These are phyloP conservation scores for Rhopilema esculentum DNA, from an alignment of 30 jellyfish, hydroid and myxozoan genomes.

Conservation along the genomic window DNA sequence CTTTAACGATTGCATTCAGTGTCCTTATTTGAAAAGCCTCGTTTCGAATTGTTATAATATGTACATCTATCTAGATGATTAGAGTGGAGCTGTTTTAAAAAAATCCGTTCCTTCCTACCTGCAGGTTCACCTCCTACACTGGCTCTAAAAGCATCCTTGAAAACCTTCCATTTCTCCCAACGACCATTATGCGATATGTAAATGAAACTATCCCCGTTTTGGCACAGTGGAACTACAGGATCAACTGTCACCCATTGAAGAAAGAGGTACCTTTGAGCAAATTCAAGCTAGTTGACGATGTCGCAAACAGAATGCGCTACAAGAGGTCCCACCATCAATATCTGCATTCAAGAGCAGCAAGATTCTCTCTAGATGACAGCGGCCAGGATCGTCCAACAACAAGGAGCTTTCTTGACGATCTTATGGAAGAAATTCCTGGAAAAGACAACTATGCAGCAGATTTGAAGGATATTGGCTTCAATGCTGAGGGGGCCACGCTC, in stretches of 20 bases:
- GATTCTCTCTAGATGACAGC: conserved; percentile 73
- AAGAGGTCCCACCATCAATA: conserved; percentile 42
- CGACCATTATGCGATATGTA: conserved; percentile 80
- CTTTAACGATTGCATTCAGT: no score
- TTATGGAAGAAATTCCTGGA: conserved; percentile 97
- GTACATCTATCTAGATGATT: no score
- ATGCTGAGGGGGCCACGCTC: conserved; percentile 75
- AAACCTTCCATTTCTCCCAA: conserved; percentile 91
- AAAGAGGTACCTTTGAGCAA: conserved; percentile 76
- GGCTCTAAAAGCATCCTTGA: conserved; percentile 87
- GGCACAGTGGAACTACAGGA: conserved; percentile 97
- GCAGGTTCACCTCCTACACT: conserved; percentile 78
- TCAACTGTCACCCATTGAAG: conserved; percentile 77
- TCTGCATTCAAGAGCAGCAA: conserved; percentile 78
- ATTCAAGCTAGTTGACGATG: conserved; percentile 81
- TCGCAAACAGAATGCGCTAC: conserved; percentile 78
- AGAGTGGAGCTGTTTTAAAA: no score
- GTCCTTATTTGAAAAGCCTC: no score
- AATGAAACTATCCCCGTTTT: conserved; percentile 78
- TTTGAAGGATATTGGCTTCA: conserved; percentile 65
- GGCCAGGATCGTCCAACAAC: conserved; percentile 44
- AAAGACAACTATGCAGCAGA: conserved; percentile 81
- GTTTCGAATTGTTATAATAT: no score
- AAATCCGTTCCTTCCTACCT: no score
- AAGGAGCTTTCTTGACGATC: conserved; percentile 63